Evolutionary conservation across 2,888 invertebrate species (phyloP), one percentile per base, ranked within the genome.

Genomic region (Acrocyrtus sp.): DNA sequence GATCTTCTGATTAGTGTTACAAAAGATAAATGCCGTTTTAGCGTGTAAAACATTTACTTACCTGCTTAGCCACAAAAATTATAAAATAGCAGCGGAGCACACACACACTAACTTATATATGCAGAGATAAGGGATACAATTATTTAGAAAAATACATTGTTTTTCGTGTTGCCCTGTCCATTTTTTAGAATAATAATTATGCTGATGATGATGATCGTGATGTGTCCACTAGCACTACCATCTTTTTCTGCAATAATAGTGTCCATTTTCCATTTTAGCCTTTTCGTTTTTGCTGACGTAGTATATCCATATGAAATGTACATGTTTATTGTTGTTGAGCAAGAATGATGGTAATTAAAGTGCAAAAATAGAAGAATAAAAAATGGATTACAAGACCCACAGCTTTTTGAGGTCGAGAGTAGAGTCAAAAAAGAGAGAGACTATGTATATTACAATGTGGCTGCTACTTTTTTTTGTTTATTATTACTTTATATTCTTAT

Each of bases 381-480:
- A 69, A 66, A 53, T 69, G 56, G 69, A 69, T 69, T 69, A 72
- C 72, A 65, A 72, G 61, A 69, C 29, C 68, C 53, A 70, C 57
- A 63, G 39, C 29, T 29, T 70, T 70, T 70, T 70, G 62, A 48
- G 70, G 70, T 70, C 70, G 63, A 58, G 26, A 45, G 19, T 45
- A 12, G 45, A 53, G 27, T 53, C 26, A 24, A 26, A 53, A 34
- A n/a, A n/a, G n/a, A n/a, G n/a, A n/a, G n/a, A n/a, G n/a, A n/a
- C n/a, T n/a, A n/a, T 34, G 34, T 34, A 34, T 34, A 34, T 34
- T 34, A 34, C 34, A 34, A n/a, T n/a, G n/a, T n/a, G n/a, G n/a
- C n/a, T n/a, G n/a, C n/a, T n/a, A n/a, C n/a, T n/a, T n/a, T n/a
- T n/a, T n/a, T n/a, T n/a, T n/a, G n/a, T n/a, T n/a, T n/a, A n/a